Conservation (phyloP, 2,888 invertebrate genomes). For the Perdita meconis region DNA sequence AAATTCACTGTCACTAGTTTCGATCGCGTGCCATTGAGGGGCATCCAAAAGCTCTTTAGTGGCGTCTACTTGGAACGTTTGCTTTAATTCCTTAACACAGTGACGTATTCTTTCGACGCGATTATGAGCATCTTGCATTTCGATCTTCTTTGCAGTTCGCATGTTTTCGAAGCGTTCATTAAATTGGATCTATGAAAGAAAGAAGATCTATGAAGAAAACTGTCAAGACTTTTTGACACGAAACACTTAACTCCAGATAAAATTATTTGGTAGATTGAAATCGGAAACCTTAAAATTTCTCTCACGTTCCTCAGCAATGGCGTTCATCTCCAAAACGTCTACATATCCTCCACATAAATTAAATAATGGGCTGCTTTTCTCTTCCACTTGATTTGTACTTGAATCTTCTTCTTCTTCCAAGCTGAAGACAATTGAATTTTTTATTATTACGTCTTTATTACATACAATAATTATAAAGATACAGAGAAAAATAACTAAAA, state of each 20-base stretch:
- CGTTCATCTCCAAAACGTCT: slow-evolving; percentile 10
- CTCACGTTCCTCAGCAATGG: slow-evolving; percentile 52
- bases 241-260: background rate
- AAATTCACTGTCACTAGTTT: background rate
- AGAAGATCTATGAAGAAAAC: background rate
- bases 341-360: slow-evolving; percentile 11
- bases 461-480: no score
- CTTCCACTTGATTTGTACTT: background rate
- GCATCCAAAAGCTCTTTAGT: background rate
- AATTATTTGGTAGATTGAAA: no score
- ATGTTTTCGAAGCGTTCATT: slow-evolving; percentile 90
- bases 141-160: slow-evolving; percentile 87
- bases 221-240: background rate
- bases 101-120: slow-evolving; percentile 88
- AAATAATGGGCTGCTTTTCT: background rate
- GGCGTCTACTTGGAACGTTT: slow-evolving; percentile 36
- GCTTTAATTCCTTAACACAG: slow-evolving; percentile 86
- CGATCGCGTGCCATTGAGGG: background rate
- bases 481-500: no score
- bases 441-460: no score
- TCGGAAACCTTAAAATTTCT: slow-evolving; percentile 64
- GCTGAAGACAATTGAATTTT: background rate
- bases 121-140: slow-evolving; percentile 87
- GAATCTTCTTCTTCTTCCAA: background rate
- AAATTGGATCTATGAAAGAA: slow-evolving; percentile 84